Conservation (phyloP, 2,113 vertebrate species). For the Drymodes brunneopygia region DNA sequence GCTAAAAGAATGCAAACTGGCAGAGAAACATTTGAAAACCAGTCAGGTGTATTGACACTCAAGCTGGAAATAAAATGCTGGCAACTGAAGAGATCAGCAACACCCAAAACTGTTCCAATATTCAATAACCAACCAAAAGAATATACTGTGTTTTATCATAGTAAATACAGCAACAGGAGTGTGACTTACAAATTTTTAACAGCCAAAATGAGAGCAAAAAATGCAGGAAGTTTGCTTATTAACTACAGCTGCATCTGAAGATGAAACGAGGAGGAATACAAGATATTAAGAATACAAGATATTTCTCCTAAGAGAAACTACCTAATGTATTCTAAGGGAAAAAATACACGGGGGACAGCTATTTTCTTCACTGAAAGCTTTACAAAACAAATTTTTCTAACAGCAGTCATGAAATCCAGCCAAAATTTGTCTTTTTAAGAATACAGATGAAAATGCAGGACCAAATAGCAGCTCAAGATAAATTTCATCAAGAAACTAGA, state of each 20-base stretch:
- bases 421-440: background rate
- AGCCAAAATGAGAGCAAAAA: background rate
- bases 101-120: background rate
- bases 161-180: background rate
- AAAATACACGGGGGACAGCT: background rate
- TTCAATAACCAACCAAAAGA: background rate
- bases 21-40: background rate
- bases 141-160: background rate
- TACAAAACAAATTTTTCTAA: background rate
- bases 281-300: background rate
- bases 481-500: slow-evolving; percentile 54
- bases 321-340: background rate
- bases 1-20: background rate
- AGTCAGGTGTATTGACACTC: background rate
- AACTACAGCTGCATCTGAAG: background rate
- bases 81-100: background rate
- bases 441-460: background rate
- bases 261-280: background rate
- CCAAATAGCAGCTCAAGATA: background rate
- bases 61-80: background rate
- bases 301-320: background rate
- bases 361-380: background rate
- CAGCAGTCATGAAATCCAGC: background rate
- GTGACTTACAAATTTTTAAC: background rate
- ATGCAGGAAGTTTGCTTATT: background rate